Evolutionary conservation across 2,888 invertebrate species (phyloP).

Genomic region (Nysson spinosus): DNA sequence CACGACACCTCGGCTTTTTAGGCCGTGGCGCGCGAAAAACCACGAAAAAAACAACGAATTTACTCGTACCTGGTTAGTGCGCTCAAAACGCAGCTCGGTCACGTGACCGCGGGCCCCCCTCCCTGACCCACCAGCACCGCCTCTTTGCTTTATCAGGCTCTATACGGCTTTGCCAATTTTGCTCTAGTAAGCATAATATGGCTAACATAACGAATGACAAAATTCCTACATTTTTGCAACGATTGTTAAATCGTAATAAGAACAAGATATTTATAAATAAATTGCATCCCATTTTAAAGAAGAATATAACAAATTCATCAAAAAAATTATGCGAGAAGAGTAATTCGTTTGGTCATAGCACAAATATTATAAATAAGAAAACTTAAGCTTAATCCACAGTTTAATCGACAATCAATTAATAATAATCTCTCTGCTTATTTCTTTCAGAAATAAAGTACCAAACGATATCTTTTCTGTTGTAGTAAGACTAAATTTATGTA

Average conservation of each 20-base stretch:
- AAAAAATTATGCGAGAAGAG: too few species aligned
- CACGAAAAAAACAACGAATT: conserved; percentile 74
- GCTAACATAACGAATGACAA: conserved; percentile 1
- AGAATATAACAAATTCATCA: too few species aligned
- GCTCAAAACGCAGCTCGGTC: conserved; percentile 84
- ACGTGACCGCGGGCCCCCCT: conserved; percentile 79
- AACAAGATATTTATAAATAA: too few species aligned
- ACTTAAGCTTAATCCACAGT: too few species aligned
- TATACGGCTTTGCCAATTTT: conserved; percentile 31
- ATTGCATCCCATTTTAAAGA: too few species aligned
- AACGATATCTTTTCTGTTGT: too few species aligned
- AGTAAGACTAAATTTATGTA: too few species aligned
- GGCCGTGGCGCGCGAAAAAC: conserved; percentile 66
- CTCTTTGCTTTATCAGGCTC: conserved; percentile 48
- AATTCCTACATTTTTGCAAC: conserved; percentile 13
- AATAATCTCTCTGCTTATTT: too few species aligned
- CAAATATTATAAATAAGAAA: too few species aligned
- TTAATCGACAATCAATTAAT: too few species aligned
- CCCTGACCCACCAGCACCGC: conserved; percentile 50
- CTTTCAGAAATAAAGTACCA: too few species aligned
- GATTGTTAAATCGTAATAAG: not conserved
- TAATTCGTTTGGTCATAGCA: too few species aligned
- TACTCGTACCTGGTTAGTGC: conserved; percentile 84
- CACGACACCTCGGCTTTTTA: conserved; percentile 61
- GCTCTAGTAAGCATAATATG: conserved; percentile 6